These are phyloP conservation scores for Thymelicus lineola DNA, from an alignment of 2,888 invertebrate species.

Conservation along the genomic window DNA sequence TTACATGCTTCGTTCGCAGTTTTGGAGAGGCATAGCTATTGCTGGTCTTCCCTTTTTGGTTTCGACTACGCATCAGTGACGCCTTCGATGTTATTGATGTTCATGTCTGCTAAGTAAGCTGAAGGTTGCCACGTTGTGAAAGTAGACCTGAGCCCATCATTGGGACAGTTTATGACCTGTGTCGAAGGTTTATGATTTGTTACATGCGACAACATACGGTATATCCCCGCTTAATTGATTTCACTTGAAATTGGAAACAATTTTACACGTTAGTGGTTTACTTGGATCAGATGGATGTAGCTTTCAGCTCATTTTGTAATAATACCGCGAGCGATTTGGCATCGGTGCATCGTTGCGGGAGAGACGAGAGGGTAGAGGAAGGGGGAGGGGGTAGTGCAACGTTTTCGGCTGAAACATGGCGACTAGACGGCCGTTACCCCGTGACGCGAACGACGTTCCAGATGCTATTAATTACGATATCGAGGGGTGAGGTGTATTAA, in stretches of 20 bases:
- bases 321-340: conserved; percentile 50
- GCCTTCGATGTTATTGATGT: too few species aligned
- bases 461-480: conserved; percentile 68
- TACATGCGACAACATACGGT: neutral
- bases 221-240: conserved; percentile 8
- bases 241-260: conserved; percentile 18
- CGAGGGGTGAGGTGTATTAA: conserved; percentile 60
- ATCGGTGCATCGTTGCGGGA: conserved; percentile 38
- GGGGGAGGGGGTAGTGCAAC: conserved; percentile 47
- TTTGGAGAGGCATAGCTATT: too few species aligned
- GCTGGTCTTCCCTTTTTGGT: too few species aligned
- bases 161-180: too few species aligned
- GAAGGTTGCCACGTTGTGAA: too few species aligned
- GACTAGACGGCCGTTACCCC: conserved; percentile 61
- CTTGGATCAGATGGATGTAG: conserved; percentile 11
- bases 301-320: conserved; percentile 57
- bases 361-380: conserved; percentile 42
- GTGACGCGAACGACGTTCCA: conserved; percentile 62
- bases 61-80: too few species aligned
- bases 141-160: too few species aligned
- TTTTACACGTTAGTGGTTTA: conserved; percentile 12
- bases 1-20: too few species aligned
- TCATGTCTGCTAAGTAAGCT: too few species aligned
- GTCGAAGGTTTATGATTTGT: neutral
- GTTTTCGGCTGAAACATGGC: conserved; percentile 64